phyloP scores from a whole-genome alignment of 2,797 vertebrate genomes.

The Balearica regulorum region DNA sequence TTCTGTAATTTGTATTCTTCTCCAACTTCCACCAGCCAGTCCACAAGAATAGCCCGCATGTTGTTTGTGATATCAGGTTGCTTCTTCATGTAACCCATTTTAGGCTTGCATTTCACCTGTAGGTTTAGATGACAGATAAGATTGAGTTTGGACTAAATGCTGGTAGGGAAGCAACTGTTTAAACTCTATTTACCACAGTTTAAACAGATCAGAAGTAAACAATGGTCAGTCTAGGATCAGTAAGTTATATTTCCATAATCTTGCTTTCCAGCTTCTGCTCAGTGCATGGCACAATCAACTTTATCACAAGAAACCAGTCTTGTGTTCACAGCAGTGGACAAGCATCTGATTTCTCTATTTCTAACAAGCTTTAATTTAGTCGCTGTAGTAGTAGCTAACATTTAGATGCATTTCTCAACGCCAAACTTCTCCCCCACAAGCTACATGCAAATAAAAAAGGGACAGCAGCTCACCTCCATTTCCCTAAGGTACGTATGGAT shows the following conservation, averaged over 20 bases:
- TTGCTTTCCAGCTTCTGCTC: neutral
- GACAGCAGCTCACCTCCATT: constrained; percentile 84
- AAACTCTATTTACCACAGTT: neutral
- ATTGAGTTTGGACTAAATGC: neutral
- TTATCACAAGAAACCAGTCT: neutral
- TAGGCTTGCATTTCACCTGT: constrained; percentile 91
- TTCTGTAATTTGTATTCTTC: constrained; percentile 98
- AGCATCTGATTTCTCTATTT: neutral
- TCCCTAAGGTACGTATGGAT: constrained; percentile 90
- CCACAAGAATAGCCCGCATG: constrained; percentile 97
- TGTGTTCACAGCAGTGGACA: neutral
- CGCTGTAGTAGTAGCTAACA: neutral
- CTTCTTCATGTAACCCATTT: constrained; percentile 94
- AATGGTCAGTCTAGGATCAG: neutral
- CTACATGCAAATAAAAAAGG: neutral
- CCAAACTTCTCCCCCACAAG: neutral
- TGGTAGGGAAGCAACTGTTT: neutral
- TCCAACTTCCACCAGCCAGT: constrained; percentile 98
- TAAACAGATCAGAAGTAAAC: neutral
- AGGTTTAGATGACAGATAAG: neutral
- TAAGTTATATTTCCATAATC: neutral
- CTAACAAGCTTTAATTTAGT: neutral
- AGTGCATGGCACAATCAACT: neutral
- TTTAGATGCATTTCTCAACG: neutral
- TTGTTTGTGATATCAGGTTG: constrained; percentile 97